Conservation (phyloP, 2,797 vertebrate species). For the Lateolabrax maculatus region DNA sequence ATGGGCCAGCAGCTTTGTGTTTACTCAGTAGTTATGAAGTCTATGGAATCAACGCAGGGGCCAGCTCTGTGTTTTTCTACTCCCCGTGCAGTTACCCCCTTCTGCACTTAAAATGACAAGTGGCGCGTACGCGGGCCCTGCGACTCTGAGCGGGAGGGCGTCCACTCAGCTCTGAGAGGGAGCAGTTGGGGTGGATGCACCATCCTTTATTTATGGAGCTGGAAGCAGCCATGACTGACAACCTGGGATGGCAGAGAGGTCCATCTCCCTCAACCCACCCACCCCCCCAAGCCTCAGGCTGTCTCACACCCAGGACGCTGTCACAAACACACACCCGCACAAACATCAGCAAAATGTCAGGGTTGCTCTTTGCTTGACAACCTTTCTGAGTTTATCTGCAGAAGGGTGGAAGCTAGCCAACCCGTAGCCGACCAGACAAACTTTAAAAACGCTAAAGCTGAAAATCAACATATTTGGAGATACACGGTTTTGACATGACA, state of each 20-base stretch:
- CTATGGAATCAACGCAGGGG: conserved; percentile 17
- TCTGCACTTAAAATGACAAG: conserved; percentile 73
- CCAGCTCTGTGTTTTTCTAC: conserved; percentile 43
- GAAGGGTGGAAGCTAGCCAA: background rate
- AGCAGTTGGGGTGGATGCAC: conserved; percentile 60
- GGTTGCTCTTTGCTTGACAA: conserved; percentile 8
- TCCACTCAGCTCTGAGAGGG: conserved; percentile 38
- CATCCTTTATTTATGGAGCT: conserved; percentile 80
- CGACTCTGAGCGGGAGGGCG: conserved; percentile 22
- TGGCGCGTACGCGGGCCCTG: conserved; percentile 12
- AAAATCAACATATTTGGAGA: conserved; percentile 11
- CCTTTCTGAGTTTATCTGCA: conserved; percentile 15
- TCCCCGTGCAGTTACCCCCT: conserved; percentile 45
- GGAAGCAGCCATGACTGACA: conserved; percentile 75
- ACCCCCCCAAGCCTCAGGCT: conserved; percentile 44
- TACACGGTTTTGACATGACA: conserved; percentile 8
- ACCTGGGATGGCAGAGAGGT: conserved; percentile 66
- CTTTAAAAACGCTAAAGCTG: background rate
- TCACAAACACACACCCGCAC: conserved; percentile 47
- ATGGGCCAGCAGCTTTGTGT: conserved; percentile 57
- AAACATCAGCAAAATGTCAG: conserved; percentile 51
- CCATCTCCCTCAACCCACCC: conserved; percentile 35
- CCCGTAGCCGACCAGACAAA: conserved; percentile 9
- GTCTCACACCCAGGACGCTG: conserved; percentile 53
- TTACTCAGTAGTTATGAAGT: conserved; percentile 61